Percentiles rank a stretch among this genome's conserved stretches.
Evolutionary conservation across 2,113 vertebrate species (phyloP).

Genomic region (Myxocyprinus asiaticus): DNA sequence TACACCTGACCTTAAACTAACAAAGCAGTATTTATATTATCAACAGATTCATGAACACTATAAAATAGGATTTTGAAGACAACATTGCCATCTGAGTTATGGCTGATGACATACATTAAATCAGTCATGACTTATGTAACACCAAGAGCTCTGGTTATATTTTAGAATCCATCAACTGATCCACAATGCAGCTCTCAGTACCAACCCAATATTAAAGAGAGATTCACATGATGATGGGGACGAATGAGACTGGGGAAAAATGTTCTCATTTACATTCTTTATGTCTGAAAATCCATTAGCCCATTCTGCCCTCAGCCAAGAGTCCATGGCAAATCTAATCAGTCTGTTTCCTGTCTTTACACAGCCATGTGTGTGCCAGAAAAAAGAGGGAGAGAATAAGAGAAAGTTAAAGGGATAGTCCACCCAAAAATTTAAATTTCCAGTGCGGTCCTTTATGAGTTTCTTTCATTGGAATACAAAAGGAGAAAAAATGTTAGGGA

Average conservation of each 20-base stretch:
- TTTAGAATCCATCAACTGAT: neutral
- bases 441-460: no score
- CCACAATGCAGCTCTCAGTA: neutral
- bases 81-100: neutral
- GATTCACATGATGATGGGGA: conserved; percentile 21
- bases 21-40: neutral
- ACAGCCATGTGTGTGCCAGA: neutral
- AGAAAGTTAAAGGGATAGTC: neutral
- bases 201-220: neutral
- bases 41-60: neutral
- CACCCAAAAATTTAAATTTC: no score
- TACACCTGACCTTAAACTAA: no score
- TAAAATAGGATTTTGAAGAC: neutral
- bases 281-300: conserved; percentile 56
- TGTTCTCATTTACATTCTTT: conserved; percentile 45
- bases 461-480: no score
- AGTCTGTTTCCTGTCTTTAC: conserved; percentile 42
- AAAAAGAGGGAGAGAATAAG: conserved; percentile 5
- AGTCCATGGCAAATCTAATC: conserved; percentile 52
- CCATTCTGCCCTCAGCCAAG: conserved; percentile 44
- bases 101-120: neutral
- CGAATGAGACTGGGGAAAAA: conserved; percentile 25
- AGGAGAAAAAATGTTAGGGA: no score
- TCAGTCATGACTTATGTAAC: neutral
- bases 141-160: no score